A percentile compares a stretch with the other conserved stretches of the same genome.
Evolutionary conservation across 1,140 invertebrate genomes (phyloP).

Genomic region (Sycobia sp.): DNA sequence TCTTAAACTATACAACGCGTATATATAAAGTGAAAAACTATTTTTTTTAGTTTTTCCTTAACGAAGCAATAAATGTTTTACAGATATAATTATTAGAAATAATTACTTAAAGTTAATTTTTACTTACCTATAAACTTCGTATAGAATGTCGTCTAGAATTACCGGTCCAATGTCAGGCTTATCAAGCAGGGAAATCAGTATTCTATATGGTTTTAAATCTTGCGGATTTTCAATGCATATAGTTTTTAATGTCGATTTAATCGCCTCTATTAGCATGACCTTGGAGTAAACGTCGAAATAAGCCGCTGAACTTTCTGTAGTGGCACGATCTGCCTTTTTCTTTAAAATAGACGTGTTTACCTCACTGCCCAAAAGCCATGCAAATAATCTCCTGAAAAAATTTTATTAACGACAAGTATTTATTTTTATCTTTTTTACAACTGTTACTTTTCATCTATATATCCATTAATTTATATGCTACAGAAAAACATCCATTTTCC

Average conservation of each 20-base stretch:
- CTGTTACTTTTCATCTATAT: too few relatives aligned
- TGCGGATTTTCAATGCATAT: slow-evolving; percentile 66
- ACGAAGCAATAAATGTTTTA: too few relatives aligned
- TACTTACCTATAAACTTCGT: slow-evolving; percentile 80
- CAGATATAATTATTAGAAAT: too few relatives aligned
- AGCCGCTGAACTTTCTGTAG: slow-evolving; percentile 53
- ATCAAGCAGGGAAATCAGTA: slow-evolving; percentile 86
- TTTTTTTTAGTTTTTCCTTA: too few relatives aligned
- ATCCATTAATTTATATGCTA: too few relatives aligned
- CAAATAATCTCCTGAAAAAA: slow-evolving; percentile 73
- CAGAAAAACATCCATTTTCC: too few relatives aligned
- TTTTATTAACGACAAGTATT: neutral
- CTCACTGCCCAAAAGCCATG: slow-evolving; percentile 82
- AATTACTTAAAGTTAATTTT: too few relatives aligned
- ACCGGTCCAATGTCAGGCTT: slow-evolving; percentile 86
- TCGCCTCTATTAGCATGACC: slow-evolving; percentile 69
- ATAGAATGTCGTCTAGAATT: slow-evolving; percentile 84
- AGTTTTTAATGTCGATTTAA: slow-evolving; percentile 67
- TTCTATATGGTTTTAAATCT: slow-evolving; percentile 81
- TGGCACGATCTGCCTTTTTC: slow-evolving; percentile 50
- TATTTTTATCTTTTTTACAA: too few relatives aligned
- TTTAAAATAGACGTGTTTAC: slow-evolving; percentile 67
- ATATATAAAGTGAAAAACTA: too few relatives aligned
- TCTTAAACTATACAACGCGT: too few relatives aligned
- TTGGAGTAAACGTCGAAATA: slow-evolving; percentile 82